Base-by-base conservation (phyloP, 2,113 vertebrate species). In the Caranx melampygus region DNA sequence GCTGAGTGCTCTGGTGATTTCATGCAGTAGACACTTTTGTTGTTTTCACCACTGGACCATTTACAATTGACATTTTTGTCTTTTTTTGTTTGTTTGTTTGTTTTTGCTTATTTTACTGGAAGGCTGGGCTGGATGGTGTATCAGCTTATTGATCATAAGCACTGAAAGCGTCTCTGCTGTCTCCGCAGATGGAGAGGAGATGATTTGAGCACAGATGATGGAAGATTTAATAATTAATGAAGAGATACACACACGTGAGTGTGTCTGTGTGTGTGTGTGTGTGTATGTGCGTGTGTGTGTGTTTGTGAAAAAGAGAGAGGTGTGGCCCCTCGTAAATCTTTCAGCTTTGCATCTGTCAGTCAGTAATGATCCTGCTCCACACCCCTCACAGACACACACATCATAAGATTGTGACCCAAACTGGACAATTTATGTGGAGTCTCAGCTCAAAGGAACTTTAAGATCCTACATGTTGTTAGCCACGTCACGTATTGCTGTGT, bases 161-260 rank as follows among this genome's bases (percentile, higher is more conserved):
- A 70, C 75, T 84, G 66, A 26, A 63, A 73, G 76, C 64, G 1
- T 83, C 88, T 86, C 77, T 87, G 84, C 89, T 80, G 84, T 68
- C 55, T 58, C 54, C 67, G 82, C 80, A 79, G 69, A 78, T 44
- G 45, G 71, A 83, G 42, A 40, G 33, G 72, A 83, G 72, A 81
- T 51, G 76, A 70, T 77, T 52, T 51, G 33, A 33, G 72, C 16
- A 3, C n/a, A 61, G 47, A 82, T 70, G 77, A 77, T 75, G n/a
- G 58, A 71, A 52, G 67, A 68, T 21, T 92, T 72, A 88, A 92
- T 88, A 88, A 83, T 91, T 78, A 66, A 90, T 86, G 47, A 80
- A 52, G 51, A 71, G 15, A 63, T 42, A 64, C 9, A 34, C 14
- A 6, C 18, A 0, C 49, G 33, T 10, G 33, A 44, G 20, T 55